A percentile compares a stretch with the other conserved stretches of the same genome.
Evolutionary conservation across 2,888 invertebrate species (phyloP).

Genomic region (Phengaris alcon): DNA sequence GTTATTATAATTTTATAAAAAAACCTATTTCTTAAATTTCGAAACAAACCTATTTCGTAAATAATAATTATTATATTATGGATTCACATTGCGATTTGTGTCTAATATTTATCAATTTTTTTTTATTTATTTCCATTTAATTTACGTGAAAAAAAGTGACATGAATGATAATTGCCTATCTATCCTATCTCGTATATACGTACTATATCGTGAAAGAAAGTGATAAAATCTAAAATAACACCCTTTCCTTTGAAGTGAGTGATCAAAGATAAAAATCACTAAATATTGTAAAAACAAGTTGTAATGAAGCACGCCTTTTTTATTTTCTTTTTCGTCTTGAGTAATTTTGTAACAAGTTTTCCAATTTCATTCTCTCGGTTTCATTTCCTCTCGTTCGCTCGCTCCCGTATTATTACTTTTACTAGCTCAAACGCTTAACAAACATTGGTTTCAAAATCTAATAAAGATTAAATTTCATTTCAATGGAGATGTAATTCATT

Average conservation of each 20-base stretch:
- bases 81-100: not conserved
- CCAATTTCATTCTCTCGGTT: conserved; percentile 78
- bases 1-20: not conserved
- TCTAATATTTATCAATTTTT: no score
- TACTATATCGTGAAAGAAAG: not conserved
- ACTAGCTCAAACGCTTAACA: conserved; percentile 76
- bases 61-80: not conserved
- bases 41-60: not conserved
- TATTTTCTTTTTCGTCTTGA: conserved; percentile 71
- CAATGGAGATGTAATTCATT: conserved; percentile 49
- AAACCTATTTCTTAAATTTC: not conserved
- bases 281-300: conserved; percentile 40
- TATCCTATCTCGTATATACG: no score
- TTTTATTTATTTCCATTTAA: no score
- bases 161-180: no score
- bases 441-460: conserved; percentile 72
- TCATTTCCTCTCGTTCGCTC: conserved; percentile 72
- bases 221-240: not conserved
- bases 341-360: conserved; percentile 77
- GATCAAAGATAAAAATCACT: not conserved
- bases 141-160: no score
- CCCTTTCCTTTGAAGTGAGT: not conserved
- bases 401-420: conserved; percentile 74
- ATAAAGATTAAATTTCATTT: conserved; percentile 65
- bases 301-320: conserved; percentile 56